Base-by-base conservation (phyloP, 2,113 vertebrate genomes). In the Chloroceryle aenea region DNA sequence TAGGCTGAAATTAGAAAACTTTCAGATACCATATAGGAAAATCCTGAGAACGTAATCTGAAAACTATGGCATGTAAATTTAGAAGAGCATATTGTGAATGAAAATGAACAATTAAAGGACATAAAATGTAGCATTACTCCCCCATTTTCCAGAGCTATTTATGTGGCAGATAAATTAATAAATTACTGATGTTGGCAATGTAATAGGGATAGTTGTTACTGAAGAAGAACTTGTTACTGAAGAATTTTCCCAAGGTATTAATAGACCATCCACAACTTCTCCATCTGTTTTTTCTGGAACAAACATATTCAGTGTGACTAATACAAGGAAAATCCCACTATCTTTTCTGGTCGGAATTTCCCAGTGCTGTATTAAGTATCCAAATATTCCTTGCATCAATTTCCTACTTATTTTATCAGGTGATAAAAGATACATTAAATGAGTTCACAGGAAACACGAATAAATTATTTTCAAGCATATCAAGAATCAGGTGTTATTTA, bases 251-350 rank as follows among this genome's bases (percentile, higher is more conserved):
- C 91, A 91, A 92, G 89, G 78, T 95, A 95, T 91, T 97, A 93
- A 87, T 40, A 95, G 86, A 78, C 73, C 45, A 89, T 89, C 73
- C 45, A 88, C 88, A 96, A 89, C 76, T 29, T 95, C 96, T 97
- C 96, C 95, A 96, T 96, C 96, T 97, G 93, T 82, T 95, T 94
- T 90, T 95, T 93, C 94, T 97, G 96, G 95, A 97, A 96, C 78
- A 95, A 93, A 92, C 66, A 88, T 45, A 75, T 32, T 92, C 61
- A 86, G 21, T 34, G n/a, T 97, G 96, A 97, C 88, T 97, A 97
- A 97, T 78, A 96, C 68, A 92, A 95, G 97, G 95, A 97, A 97
- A 97, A 97, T 95, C 92, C 80, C 64, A 93, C 48, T 94, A 84
- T 95, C 87, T 79, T 73, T 91, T 93, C 59, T 92, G 74, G 42